These are phyloP conservation scores for Tetragonula clypearis DNA, from an alignment of 1,140 invertebrate genomes.

Conservation along the genomic window DNA sequence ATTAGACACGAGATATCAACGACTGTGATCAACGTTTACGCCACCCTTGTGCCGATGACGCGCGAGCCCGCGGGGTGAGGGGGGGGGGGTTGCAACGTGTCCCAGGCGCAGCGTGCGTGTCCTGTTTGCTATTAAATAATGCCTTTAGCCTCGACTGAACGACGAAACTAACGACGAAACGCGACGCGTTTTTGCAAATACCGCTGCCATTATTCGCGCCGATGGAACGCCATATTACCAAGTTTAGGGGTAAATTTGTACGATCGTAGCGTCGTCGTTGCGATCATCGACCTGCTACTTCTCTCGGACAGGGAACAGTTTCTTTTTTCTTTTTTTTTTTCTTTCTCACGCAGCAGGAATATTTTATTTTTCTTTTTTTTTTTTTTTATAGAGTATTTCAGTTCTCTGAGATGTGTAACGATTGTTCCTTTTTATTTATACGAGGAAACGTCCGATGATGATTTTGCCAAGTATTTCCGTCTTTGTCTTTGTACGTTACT, in stretches of 20 bases:
- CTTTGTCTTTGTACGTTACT: background rate
- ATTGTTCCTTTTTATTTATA: no score
- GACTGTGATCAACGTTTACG: background rate
- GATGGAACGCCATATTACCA: slow-evolving; percentile 47
- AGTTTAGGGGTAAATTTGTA: slow-evolving; percentile 50
- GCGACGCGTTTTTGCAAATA: slow-evolving; percentile 58
- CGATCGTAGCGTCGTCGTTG: background rate
- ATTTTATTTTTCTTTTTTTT: no score
- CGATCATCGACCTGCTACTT: slow-evolving; percentile 31
- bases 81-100: background rate
- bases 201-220: slow-evolving; percentile 39
- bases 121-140: slow-evolving; percentile 61
- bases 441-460: no score
- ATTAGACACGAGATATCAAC: background rate
- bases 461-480: no score
- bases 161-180: slow-evolving; percentile 50
- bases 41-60: background rate
- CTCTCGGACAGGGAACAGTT: background rate
- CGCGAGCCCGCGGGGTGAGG: background rate
- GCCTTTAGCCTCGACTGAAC: slow-evolving; percentile 35
- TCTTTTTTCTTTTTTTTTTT: no score
- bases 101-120: slow-evolving; percentile 17
- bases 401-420: no score
- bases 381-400: no score
- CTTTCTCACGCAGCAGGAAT: no score